Evolutionary conservation across 2,797 vertebrate genomes (phyloP), one percentile per base, ranked within the genome.

Genomic region (Silurus lanzhouensis): DNA sequence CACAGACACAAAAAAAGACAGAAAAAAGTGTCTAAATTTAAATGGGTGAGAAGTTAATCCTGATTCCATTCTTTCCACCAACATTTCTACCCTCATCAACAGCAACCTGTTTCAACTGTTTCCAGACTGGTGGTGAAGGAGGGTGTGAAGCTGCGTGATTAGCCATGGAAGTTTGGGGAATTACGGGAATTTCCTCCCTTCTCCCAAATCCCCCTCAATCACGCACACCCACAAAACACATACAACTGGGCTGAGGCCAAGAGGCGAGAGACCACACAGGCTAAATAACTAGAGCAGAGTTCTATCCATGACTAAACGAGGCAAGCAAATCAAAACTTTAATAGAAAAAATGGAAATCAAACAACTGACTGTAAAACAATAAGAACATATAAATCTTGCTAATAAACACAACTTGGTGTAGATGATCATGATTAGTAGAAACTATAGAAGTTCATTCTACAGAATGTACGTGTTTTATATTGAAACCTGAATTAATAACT

Each of bases 171-270:
- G 7, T 64, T 58, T 87, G 82, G 88, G 85, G 85, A 89, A 88
- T 90, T 90, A 89, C 88, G 86, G 88, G 88, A 90, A 90, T 85
- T 83, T 22, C 83, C 87, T 82, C 84, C 83, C 87, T 68, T 74
- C 87, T 79, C 82, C 79, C 68, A 85, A 27, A 27, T 68, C 57
- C 79, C 82, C 75, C 78, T 72, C 31, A 25, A 82, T 81, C 85
- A 81, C 78, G 75, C 72, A 80, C 63, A 58, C 81, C 44, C 78
- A 52, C 70, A 44, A 66, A 44, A 84, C 27, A 81, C 66, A 81
- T 81, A 87, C 63, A 52, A 55, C 74, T 38, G 25, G 46, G 63
- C 5, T 38, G 10, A n/a, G 46, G n/a, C 60, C 25, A 85, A 15
- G 64, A 79, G 38, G 22, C 38, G 15, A 70, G 25, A 67, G 44